phyloP scores from a whole-genome alignment of 2,888 invertebrate genomes.

The Cheilosia variabilis region DNA sequence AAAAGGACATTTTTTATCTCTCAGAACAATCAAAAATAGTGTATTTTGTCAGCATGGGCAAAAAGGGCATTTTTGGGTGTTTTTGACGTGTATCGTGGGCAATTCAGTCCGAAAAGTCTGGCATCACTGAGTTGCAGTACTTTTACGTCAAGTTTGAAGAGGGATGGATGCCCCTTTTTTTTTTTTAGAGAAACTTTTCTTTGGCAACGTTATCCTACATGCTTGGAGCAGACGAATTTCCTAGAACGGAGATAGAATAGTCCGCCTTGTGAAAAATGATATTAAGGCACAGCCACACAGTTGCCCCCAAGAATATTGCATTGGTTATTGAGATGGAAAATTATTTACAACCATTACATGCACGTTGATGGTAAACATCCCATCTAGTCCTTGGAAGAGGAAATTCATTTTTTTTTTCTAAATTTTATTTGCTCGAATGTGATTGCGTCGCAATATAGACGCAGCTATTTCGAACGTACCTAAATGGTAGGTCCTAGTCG shows the following conservation, averaged over 20 bases:
- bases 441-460: slow-evolving; percentile 51
- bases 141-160: no score
- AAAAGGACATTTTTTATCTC: no score
- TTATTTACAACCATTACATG: slow-evolving; percentile 53
- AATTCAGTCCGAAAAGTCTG: no score
- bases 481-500: no score
- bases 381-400: slow-evolving; percentile 15
- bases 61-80: no score
- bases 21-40: no score
- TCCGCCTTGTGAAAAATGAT: not conserved
- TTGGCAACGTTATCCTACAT: slow-evolving; percentile 5
- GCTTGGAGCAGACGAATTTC: slow-evolving; percentile 12
- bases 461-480: not conserved
- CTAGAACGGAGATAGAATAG: not conserved
- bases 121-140: no score
- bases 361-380: slow-evolving; percentile 1
- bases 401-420: not conserved
- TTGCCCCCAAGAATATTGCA: slow-evolving; percentile 66
- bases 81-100: no score
- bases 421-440: slow-evolving; percentile 22
- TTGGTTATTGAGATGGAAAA: slow-evolving; percentile 65
- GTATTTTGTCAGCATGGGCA: no score
- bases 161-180: not conserved
- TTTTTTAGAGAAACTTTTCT: not conserved
- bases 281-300: slow-evolving; percentile 8